Base-by-base conservation (phyloP, 2,797 vertebrate species). In the Esox masquinongy region DNA sequence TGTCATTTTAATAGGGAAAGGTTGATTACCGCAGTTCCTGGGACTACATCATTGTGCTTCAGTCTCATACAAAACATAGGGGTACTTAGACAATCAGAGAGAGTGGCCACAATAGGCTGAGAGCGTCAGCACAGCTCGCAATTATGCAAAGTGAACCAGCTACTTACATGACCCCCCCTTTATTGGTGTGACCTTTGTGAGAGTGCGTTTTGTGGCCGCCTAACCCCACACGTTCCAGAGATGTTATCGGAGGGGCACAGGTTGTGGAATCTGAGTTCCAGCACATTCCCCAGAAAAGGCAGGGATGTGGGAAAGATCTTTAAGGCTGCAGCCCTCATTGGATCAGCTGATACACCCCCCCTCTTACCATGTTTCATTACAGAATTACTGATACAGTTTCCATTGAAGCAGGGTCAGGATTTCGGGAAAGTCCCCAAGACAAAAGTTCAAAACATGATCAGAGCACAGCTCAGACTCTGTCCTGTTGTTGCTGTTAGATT, bases 221-320 rank as follows among this genome's bases (percentile, higher is more conserved):
- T 74, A 82, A 78, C 82, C 79, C 78, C 77, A 81, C 81, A 82
- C 79, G 76, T 80, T 86, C 82, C 83, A 78, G 78, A 83, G 82
- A 83, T 83, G 78, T 70, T 73, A 89, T 92, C 88, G 79, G 78
- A 74, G 70, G 75, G 76, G 76, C 59, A 77, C 77, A 61, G 47
- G 71, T 76, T 72, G 63, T 26, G 68, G 88, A 87, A 88, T 88
- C 80, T 85, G 78, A 77, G 76, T 79, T 89, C 88, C 86, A 84
- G 83, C 82, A 88, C 88, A 89, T 83, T 80, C 73, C 64, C 70
- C 67, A 87, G 77, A 85, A 73, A 88, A 82, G 77, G 53, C 66
- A 78, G 84, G 84, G 83, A 84, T 93, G 90, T 94, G 91, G 90
- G 92, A 92, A 91, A 84, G 82, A 90, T 90, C 78, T 85, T 64